Evolutionary conservation across 2,888 invertebrate genomes (phyloP).

Genomic region (Phania funesta): DNA sequence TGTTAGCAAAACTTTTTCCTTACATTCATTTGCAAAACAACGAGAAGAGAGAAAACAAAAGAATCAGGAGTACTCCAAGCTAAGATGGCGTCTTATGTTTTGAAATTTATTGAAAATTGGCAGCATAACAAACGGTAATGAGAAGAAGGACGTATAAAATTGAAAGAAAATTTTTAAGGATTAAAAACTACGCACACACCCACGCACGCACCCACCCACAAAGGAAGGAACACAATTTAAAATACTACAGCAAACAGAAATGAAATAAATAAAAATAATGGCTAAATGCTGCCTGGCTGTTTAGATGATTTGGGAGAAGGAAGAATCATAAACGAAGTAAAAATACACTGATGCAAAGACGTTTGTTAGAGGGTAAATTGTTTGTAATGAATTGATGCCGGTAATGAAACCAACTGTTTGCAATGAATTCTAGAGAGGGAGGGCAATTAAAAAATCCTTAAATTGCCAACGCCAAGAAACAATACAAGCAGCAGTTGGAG

Average conservation of each 20-base stretch:
- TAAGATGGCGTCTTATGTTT: slow-evolving; percentile 63
- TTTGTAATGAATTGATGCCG: slow-evolving; percentile 42
- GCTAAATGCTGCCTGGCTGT: slow-evolving; percentile 32
- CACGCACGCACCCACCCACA: background rate
- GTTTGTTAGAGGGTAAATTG: slow-evolving; percentile 46
- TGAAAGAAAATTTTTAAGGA: slow-evolving; percentile 57
- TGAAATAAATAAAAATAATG: slow-evolving; percentile 77
- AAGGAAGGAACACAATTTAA: slow-evolving; percentile 57
- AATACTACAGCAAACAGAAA: slow-evolving; percentile 70
- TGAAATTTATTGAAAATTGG: slow-evolving; percentile 70
- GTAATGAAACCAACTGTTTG: slow-evolving; percentile 63
- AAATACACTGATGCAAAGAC: slow-evolving; percentile 2
- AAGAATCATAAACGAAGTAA: slow-evolving; percentile 15
- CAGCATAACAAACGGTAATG: slow-evolving; percentile 66
- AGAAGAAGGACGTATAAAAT: slow-evolving; percentile 52
- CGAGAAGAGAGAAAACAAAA: background rate
- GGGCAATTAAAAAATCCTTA: slow-evolving; percentile 79
- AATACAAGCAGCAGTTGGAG: slow-evolving; percentile 43
- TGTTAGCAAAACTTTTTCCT: slow-evolving; percentile 54
- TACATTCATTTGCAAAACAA: slow-evolving; percentile 24
- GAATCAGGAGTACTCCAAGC: slow-evolving; percentile 13
- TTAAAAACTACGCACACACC: slow-evolving; percentile 39
- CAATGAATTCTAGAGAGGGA: slow-evolving; percentile 58
- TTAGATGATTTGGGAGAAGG: background rate
- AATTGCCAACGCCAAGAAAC: slow-evolving; percentile 71